phyloP scores from a whole-genome alignment of 2,113 vertebrate genomes.

The Ochotona princeps region DNA sequence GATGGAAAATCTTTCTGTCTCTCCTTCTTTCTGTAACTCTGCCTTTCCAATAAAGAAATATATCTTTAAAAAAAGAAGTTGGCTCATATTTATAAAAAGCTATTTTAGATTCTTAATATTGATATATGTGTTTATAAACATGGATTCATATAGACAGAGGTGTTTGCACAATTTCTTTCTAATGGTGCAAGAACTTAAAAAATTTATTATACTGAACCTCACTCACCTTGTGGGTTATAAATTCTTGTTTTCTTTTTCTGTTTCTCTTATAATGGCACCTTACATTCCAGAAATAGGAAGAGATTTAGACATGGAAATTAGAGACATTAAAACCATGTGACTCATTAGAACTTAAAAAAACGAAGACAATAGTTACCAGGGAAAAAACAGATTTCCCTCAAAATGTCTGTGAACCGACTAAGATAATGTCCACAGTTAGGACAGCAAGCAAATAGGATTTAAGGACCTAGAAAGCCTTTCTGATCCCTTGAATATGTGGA shows the following conservation, averaged over 20 bases:
- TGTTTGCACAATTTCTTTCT: not conserved
- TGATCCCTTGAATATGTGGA: not conserved
- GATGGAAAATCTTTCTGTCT: too few relatives aligned
- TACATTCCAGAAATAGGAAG: slow-evolving; percentile 58
- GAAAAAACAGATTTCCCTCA: not conserved
- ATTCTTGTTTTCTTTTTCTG: slow-evolving; percentile 60
- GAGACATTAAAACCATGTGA: slow-evolving; percentile 48
- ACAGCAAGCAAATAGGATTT: not conserved
- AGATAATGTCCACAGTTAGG: not conserved
- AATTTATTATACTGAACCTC: not conserved
- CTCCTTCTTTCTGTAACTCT: too few relatives aligned
- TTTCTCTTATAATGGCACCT: slow-evolving; percentile 41
- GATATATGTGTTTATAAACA: not conserved
- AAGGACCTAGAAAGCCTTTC: not conserved
- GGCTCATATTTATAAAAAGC: not conserved
- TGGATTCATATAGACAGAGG: not conserved
- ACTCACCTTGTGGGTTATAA: slow-evolving; percentile 62
- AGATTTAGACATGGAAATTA: slow-evolving; percentile 69
- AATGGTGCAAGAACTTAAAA: not conserved
- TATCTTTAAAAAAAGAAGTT: too few relatives aligned
- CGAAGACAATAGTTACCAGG: slow-evolving; percentile 58
- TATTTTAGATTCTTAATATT: not conserved
- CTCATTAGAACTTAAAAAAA: slow-evolving; percentile 39
- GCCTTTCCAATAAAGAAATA: too few relatives aligned
- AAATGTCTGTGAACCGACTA: not conserved